These are phyloP conservation scores for Gobius niger DNA, from an alignment of 2,113 vertebrate species.

Conservation along the genomic window DNA sequence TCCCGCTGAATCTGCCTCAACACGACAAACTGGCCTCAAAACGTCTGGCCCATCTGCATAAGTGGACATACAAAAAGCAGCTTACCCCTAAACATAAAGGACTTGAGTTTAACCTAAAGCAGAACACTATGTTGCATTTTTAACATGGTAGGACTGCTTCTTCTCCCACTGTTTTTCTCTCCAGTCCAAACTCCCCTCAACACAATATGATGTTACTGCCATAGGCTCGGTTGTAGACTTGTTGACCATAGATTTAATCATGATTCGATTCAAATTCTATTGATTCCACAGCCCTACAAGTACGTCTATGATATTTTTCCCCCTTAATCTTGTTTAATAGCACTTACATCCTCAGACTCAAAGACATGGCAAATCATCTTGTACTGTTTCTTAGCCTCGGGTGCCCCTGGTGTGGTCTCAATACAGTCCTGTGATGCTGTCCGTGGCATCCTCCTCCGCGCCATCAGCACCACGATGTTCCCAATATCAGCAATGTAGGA, in stretches of 20 bases:
- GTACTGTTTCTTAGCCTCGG: conserved; percentile 95
- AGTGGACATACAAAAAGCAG: conserved; percentile 15
- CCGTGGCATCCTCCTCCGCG: conserved; percentile 91
- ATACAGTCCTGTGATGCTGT: conserved; percentile 96
- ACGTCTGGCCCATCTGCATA: conserved; percentile 21
- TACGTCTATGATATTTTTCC: no score
- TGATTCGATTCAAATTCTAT: no score
- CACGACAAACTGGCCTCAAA: conserved; percentile 36
- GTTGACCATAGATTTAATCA: no score
- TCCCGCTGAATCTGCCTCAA: conserved; percentile 44
- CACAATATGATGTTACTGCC: no score
- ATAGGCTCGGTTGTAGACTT: no score
- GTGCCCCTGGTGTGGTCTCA: conserved; percentile 89
- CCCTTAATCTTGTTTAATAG: neutral
- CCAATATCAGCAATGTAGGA: conserved; percentile 98
- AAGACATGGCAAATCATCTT: conserved; percentile 99
- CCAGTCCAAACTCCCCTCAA: no score
- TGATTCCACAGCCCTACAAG: no score
- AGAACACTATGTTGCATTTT: neutral
- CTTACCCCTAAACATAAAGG: neutral
- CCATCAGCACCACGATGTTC: conserved; percentile 98
- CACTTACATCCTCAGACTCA: conserved; percentile 96
- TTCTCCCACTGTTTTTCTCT: neutral
- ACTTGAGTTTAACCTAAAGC: neutral
- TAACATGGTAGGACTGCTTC: neutral